Base-by-base conservation (phyloP, 2,888 invertebrate genomes). In the Synanthedon myopaeformis region DNA sequence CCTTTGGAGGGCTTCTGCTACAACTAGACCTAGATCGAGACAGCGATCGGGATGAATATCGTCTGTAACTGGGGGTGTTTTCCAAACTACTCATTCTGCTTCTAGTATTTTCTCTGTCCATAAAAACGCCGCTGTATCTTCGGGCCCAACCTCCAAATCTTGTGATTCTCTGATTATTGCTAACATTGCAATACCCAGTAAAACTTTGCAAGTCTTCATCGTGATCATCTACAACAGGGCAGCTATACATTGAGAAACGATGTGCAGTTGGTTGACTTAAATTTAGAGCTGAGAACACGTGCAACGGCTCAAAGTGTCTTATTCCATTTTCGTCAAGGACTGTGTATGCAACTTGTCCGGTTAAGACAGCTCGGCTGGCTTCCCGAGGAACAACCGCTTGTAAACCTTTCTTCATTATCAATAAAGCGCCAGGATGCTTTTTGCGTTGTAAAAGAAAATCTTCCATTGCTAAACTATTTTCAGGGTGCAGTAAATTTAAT, bases 301-400 rank as follows among this genome's bases (percentile, higher is more conserved):
- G 92, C 62, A 93, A 82, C 0, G 94, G 94, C 67, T 93, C 93
- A 67, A 94, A 94, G 66, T 92, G 91, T 55, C 90, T 90, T 42
- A 94, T 91, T 23, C 94, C 94, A 59, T 89, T 90, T 74, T 94
- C 94, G 64, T 94, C 94, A 3, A 94, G 89, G 8, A 94, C 90
- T 11, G 92, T 92, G 68, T 94, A 94, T 1, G 93, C 90, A 0
- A 93, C 90, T 76, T 93, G 89, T 3, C 94, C 94, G 1, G 92
- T 92, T 10, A 94, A 76, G 1, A 94, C 93, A 14, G 91, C 91
- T 41, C 92, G 89, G 54, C 93, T 91, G 0, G 93, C 92, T 74
- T 94, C 94, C 53, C 92, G 89, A 0, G 94, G 94, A 4, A 94
- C 91, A 2, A 94, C 93, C 0, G 92, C 92, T 70, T 94, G 93